These are phyloP conservation scores for Caenorhabditis briggsae DNA, from an alignment of 1,140 invertebrate genomes.

Conservation along the genomic window DNA sequence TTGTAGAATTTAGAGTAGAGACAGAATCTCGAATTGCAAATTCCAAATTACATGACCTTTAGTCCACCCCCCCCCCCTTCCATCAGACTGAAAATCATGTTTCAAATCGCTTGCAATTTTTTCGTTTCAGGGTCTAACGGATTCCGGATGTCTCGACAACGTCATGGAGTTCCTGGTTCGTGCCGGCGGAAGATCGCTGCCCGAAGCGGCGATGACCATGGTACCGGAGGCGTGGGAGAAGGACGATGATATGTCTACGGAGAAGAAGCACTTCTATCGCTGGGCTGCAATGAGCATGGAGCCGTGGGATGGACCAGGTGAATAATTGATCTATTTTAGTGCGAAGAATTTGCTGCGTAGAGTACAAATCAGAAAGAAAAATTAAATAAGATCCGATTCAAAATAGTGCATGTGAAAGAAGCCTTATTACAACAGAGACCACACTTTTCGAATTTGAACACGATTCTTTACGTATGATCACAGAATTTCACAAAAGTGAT, in stretches of 20 bases:
- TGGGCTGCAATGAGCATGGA: constrained; percentile 98
- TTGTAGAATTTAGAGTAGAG: neutral
- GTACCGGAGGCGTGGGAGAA: constrained; percentile 99
- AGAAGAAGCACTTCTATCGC: constrained; percentile 94
- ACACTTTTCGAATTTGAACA: neutral
- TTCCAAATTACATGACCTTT: constrained; percentile 43
- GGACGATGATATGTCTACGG: constrained; percentile 89
- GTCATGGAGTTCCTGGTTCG: constrained; percentile 96
- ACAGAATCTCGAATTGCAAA: constrained; percentile 51
- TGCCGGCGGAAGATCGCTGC: constrained; percentile 89
- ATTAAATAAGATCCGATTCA: neutral
- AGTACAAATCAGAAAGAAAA: neutral
- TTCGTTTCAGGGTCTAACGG: constrained; percentile 85
- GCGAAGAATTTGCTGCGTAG: neutral
- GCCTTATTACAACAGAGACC: neutral
- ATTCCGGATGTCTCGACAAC: constrained; percentile 96
- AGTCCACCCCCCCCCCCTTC: neutral
- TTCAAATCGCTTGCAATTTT: neutral
- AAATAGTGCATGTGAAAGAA: neutral
- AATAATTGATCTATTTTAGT: constrained; percentile 32
- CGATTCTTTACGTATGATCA: neutral
- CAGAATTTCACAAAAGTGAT: neutral
- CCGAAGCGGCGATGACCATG: constrained; percentile 99
- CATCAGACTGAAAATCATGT: neutral
- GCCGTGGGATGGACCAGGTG: constrained; percentile 92